Evolutionary conservation across 2,888 invertebrate genomes (phyloP), one percentile per base, ranked within the genome.

Genomic region (Caradrina kadenii): DNA sequence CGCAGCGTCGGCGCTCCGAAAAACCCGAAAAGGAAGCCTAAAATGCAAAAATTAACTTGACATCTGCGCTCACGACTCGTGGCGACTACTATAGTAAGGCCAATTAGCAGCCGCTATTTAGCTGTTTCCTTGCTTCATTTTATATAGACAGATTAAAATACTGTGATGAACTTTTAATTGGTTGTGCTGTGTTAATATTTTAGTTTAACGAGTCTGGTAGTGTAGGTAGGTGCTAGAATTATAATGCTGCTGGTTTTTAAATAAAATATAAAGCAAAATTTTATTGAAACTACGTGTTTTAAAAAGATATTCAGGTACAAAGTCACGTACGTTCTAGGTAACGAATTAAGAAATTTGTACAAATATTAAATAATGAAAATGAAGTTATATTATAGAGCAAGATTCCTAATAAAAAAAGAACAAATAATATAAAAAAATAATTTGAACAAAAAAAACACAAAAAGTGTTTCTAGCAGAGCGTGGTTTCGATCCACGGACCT

Each of bases 401-500:
- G 2, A n/a, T 0, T 22, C 2, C 0, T 0, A 45, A 13, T 10
- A 13, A 10, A 1, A n/a, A 1, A 15, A n/a, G 1, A 60, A 22
- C 52, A 15, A 39, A 22, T 1, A 17, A 35, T 11, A 3, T 0
- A 15, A 45, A 49, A 39, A 52, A 15, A 56, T 8, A 22, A 42
- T 11, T 2, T 6, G 0, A 22, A 76, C 6, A 45, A 53, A 67
- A 69, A 82, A 84, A 79, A 45, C 4, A 60, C 82, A 87, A 88
- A 88, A 85, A 79, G 35, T 7, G 4, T 26, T 68, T 62, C 31
- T 97, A 97, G 97, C 97, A 97, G 97, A 97, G 97, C 97, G 97
- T 97, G 97, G 97, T 97, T 97, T 97, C 97, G 97, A 97, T 97
- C 97, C 97, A 98, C 98, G 97, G 98, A 98, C 97, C 98, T 98